These are phyloP conservation scores for Mesochorus sp. DNA, from an alignment of 2,888 invertebrate species.

Conservation along the genomic window DNA sequence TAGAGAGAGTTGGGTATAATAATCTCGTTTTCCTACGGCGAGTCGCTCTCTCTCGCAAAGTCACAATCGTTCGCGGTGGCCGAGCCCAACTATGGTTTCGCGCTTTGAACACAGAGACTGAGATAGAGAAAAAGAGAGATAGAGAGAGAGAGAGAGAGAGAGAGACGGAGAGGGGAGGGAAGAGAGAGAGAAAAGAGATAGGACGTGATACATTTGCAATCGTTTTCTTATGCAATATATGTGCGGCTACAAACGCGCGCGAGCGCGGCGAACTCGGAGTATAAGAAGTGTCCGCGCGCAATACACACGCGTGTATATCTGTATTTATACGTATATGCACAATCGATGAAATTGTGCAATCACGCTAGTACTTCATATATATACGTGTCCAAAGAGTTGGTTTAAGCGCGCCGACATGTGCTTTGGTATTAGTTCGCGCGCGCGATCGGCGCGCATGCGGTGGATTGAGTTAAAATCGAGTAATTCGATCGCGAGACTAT, in stretches of 20 bases:
- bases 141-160: background rate
- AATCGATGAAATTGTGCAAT: slow-evolving; percentile 52
- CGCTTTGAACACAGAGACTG: background rate
- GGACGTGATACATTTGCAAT: slow-evolving; percentile 60
- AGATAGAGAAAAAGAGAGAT: slow-evolving; percentile 2
- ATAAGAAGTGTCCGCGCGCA: slow-evolving; percentile 26
- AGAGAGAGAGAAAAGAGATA: slow-evolving; percentile 7
- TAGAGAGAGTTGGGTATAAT: slow-evolving; percentile 15
- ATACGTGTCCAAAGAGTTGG: slow-evolving; percentile 17
- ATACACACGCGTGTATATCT: slow-evolving; percentile 26
- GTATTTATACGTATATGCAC: background rate
- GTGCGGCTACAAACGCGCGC: slow-evolving; percentile 39
- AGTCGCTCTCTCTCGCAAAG: slow-evolving; percentile 16
- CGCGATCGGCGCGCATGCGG: background rate
- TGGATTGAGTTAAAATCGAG: slow-evolving; percentile 45
- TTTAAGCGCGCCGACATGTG: slow-evolving; percentile 20
- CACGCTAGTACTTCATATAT: slow-evolving; percentile 11
- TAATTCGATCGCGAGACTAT: slow-evolving; percentile 27
- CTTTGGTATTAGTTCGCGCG: slow-evolving; percentile 31
- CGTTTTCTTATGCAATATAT: slow-evolving; percentile 60
- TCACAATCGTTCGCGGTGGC: slow-evolving; percentile 45
- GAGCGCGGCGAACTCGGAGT: slow-evolving; percentile 33
- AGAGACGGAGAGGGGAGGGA: background rate
- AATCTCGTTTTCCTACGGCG: slow-evolving; percentile 38
- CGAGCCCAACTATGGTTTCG: slow-evolving; percentile 55